These are phyloP conservation scores for Garra rufa DNA, from an alignment of 2,113 vertebrate genomes.

Conservation along the genomic window DNA sequence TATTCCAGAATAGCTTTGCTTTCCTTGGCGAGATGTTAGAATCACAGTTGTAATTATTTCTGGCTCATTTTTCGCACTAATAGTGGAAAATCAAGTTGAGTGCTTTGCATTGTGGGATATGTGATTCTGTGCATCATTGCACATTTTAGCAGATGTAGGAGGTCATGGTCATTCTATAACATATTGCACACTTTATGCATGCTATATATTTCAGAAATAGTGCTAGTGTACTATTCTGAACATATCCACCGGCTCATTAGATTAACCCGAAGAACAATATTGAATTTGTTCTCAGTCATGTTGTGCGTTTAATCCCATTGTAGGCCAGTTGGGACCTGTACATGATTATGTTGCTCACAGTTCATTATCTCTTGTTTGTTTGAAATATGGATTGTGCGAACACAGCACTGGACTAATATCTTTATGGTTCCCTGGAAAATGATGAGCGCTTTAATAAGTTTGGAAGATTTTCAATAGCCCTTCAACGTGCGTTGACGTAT, in stretches of 20 bases:
- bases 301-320: constrained; percentile 31
- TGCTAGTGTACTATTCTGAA: background rate
- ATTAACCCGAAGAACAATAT: constrained; percentile 29
- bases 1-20: background rate
- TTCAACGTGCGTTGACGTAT: constrained; percentile 1
- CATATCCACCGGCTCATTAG: constrained; percentile 7
- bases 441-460: constrained; percentile 27
- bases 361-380: constrained; percentile 46
- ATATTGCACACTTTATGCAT: background rate
- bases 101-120: background rate
- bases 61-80: background rate
- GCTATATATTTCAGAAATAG: background rate
- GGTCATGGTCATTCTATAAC: background rate
- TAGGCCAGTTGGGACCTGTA: constrained; percentile 39
- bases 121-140: too few relatives aligned
- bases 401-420: constrained; percentile 10
- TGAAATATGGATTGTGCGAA: constrained; percentile 19
- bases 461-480: background rate
- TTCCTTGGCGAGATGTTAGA: background rate
- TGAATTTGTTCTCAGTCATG: constrained; percentile 34
- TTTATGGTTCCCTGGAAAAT: constrained; percentile 27
- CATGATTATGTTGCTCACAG: constrained; percentile 20
- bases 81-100: background rate
- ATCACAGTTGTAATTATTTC: constrained; percentile 15
- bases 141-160: background rate